Evolutionary conservation across 2,113 vertebrate genomes (phyloP), one percentile per base, ranked within the genome.

Genomic region (Nycticorax nycticorax): DNA sequence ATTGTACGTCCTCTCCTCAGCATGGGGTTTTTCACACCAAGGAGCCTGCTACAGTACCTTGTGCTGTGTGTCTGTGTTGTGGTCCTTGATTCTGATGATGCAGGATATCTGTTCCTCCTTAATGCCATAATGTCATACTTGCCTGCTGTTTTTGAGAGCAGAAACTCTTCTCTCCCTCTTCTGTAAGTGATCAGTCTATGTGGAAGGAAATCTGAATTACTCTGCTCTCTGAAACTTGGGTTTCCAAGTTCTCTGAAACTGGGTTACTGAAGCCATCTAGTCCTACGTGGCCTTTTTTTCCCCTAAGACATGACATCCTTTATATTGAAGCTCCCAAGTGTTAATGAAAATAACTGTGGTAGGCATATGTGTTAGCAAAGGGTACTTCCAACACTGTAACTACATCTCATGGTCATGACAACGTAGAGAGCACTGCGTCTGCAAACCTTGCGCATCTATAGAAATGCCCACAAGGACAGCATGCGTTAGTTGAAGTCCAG

Each of bases 401-500:
- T 47, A 7, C 17, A n/a, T 82, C n/a, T 91, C 57, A 12, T 43
- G 48, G 32, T 45, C 37, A 22, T 1, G 3, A 21, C 27, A 16
- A 3, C 16, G 37, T 57, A 57, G 13, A 37, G 45, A 81, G 47
- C n/a, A 30, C n/a, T 41, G n/a, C 0, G 0, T 60, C 21, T 71
- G 66, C 55, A 60, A 35, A 30, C 3, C 1, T 1, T 45, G 16
- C 28, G 8, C 50, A 28, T 47, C 39, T 14, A 1, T 8, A 26
- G 12, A 45, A 45, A 7, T 15, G 15, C 14, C 37, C 35, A 52
- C 55, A 11, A 75, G 56, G 47, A 12, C 1, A 1, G 5, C 8
- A 8, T 0, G 0, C 27, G 28, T 56, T 21, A 52, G 14, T 4
- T 63, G 67, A 66, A 67, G 22, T 41, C 67, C 37, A 67, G 68